Percentiles rank a stretch among this genome's conserved stretches.
phyloP scores from a whole-genome alignment of 2,797 vertebrate genomes.

The Poeciliopsis paucimaculata region DNA sequence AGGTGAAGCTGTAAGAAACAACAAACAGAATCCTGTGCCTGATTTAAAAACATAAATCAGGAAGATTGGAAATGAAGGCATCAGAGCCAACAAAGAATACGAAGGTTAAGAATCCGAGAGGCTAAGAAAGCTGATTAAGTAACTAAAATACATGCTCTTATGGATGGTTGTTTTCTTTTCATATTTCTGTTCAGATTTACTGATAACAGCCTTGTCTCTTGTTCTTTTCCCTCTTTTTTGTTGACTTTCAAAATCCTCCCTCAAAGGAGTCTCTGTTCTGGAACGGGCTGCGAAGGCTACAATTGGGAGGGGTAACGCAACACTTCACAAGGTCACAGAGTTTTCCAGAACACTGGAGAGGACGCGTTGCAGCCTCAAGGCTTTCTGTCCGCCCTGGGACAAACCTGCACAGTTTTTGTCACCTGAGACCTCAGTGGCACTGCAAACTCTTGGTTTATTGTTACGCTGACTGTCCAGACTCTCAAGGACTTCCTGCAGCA shows the following conservation, averaged over 20 bases:
- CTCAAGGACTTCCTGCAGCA: conserved; percentile 23
- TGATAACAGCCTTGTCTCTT: conserved; percentile 8
- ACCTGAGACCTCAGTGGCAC: conserved; percentile 61
- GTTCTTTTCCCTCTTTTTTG: conserved; percentile 3
- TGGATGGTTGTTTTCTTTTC: not conserved
- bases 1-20: conserved; percentile 16
- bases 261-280: conserved; percentile 75
- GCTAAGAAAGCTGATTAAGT: not conserved
- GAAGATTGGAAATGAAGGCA: conserved; percentile 26
- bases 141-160: not conserved
- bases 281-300: conserved; percentile 42
- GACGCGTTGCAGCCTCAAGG: conserved; percentile 55
- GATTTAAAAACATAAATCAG: conserved; percentile 33
- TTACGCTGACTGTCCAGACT: conserved; percentile 15
- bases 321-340: conserved; percentile 66
- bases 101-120: conserved; percentile 5
- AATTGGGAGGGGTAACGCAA: conserved; percentile 69
- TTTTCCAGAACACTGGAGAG: conserved; percentile 62
- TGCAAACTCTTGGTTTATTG: conserved; percentile 7
- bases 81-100: conserved; percentile 24
- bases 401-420: conserved; percentile 62
- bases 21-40: conserved; percentile 2
- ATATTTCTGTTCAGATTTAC: conserved; percentile 30
- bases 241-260: conserved; percentile 27
- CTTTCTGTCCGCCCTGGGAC: conserved; percentile 57